These are phyloP conservation scores for Odontomyia ornata DNA, from an alignment of 2,888 invertebrate species.

Conservation along the genomic window DNA sequence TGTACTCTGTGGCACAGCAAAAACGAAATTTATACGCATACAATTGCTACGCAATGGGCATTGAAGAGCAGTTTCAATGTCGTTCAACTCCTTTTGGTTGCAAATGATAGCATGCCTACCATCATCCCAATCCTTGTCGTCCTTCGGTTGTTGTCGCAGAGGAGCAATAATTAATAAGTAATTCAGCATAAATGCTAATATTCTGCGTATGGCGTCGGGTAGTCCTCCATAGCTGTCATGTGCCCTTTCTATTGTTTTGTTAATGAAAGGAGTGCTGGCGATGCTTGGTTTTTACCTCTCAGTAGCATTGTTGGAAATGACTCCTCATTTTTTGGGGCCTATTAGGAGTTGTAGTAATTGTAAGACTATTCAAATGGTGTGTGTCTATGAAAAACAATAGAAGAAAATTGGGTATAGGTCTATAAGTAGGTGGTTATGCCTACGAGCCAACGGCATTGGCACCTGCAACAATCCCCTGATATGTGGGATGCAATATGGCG, in stretches of 20 bases:
- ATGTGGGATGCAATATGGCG: neutral
- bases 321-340: conserved; percentile 2
- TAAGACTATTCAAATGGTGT: neutral
- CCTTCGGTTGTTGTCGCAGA: conserved; percentile 9
- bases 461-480: neutral
- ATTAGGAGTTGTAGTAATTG: no score
- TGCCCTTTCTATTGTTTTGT: conserved; percentile 19
- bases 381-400: no score
- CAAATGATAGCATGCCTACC: neutral
- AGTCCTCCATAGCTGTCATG: conserved; percentile 5
- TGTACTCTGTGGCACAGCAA: neutral
- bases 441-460: neutral
- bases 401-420: no score
- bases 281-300: conserved; percentile 21
- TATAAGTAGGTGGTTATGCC: no score
- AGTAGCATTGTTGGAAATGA: neutral
- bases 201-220: conserved; percentile 34
- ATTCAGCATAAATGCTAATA: conserved; percentile 44
- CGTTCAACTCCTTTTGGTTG: neutral
- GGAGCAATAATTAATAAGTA: conserved; percentile 46
- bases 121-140: neutral
- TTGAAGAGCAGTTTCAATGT: neutral
- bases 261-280: neutral
- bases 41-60: conserved; percentile 28
- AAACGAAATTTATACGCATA: conserved; percentile 12